phyloP scores from a whole-genome alignment of 53 echinoderm and acorn worm species.

The Hippasteria phrygiana region DNA sequence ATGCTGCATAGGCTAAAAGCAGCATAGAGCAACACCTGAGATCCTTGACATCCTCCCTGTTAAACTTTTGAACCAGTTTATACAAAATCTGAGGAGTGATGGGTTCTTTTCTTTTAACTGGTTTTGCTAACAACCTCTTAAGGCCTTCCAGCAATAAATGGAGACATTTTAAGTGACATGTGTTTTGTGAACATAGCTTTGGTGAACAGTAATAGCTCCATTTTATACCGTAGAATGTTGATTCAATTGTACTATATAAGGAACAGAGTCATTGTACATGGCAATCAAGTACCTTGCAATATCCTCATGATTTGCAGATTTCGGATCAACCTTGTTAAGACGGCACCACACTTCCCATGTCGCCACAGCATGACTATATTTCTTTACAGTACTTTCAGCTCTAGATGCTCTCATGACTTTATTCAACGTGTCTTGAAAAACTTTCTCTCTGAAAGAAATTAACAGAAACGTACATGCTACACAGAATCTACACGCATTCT shows the following conservation, averaged over 20 bases:
- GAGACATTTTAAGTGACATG: slow-evolving; percentile 25
- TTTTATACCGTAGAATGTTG: slow-evolving; percentile 34
- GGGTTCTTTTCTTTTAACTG: slow-evolving; percentile 15
- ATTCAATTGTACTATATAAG: slow-evolving; percentile 3
- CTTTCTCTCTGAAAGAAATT: slow-evolving; percentile 20
- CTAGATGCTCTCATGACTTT: slow-evolving; percentile 36
- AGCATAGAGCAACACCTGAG: slow-evolving; percentile 16
- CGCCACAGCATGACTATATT: slow-evolving; percentile 20
- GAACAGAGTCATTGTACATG: not conserved
- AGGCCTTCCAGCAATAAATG: slow-evolving; percentile 25
- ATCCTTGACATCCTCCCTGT: not conserved
- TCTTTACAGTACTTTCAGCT: slow-evolving; percentile 19
- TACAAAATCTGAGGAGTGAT: slow-evolving; percentile 12
- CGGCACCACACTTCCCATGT: slow-evolving; percentile 40
- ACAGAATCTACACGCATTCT: not conserved
- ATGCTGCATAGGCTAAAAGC: slow-evolving; percentile 17
- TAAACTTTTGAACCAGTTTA: slow-evolving; percentile 4
- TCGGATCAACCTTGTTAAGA: not conserved
- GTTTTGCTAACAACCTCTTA: slow-evolving; percentile 15
- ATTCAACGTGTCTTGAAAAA: not conserved
- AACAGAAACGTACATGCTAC: not conserved
- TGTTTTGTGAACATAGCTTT: not conserved
- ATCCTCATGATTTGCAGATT: not conserved
- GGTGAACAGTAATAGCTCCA: slow-evolving; percentile 12
- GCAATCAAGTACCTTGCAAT: slow-evolving; percentile 47